A percentile compares a stretch with the other conserved stretches of the same genome.
These are phyloP conservation scores for Arge pagana DNA, from an alignment of 2,888 invertebrate genomes.

Conservation along the genomic window DNA sequence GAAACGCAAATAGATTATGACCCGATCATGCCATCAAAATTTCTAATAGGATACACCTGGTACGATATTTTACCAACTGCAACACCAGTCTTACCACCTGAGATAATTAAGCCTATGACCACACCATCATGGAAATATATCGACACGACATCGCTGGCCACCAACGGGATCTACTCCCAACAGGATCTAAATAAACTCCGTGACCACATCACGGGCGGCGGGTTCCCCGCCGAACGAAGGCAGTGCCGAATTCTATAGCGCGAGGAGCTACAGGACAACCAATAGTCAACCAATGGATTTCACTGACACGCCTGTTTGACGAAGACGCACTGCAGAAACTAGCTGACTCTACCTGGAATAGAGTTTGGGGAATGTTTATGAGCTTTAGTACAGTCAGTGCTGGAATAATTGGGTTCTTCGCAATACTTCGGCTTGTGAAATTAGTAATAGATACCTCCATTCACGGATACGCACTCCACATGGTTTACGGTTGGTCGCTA, in stretches of 20 bases:
- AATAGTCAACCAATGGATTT: not conserved
- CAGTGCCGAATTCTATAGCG: not conserved
- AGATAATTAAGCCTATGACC: not conserved
- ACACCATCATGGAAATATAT: not conserved
- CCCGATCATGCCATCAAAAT: constrained; percentile 12
- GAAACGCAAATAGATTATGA: constrained; percentile 18
- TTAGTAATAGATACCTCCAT: constrained; percentile 4
- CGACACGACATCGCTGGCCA: not conserved
- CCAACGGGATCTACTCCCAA: not conserved
- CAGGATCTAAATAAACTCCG: too few species aligned
- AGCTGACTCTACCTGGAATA: not conserved
- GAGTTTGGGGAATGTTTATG: not conserved
- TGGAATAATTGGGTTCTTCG: not conserved
- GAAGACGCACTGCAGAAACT: not conserved
- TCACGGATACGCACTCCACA: constrained; percentile 2
- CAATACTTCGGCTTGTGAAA: not conserved
- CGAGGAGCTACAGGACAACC: constrained; percentile 1
- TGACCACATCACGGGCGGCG: not conserved
- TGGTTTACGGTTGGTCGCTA: constrained; percentile 7
- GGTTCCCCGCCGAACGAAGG: not conserved
- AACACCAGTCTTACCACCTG: not conserved
- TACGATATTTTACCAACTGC: constrained; percentile 16
- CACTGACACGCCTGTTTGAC: not conserved
- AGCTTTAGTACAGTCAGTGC: constrained; percentile 9
- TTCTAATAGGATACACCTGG: constrained; percentile 18